Base-by-base conservation (phyloP, 2,113 vertebrate genomes). In the Notarius lentiginosus region DNA sequence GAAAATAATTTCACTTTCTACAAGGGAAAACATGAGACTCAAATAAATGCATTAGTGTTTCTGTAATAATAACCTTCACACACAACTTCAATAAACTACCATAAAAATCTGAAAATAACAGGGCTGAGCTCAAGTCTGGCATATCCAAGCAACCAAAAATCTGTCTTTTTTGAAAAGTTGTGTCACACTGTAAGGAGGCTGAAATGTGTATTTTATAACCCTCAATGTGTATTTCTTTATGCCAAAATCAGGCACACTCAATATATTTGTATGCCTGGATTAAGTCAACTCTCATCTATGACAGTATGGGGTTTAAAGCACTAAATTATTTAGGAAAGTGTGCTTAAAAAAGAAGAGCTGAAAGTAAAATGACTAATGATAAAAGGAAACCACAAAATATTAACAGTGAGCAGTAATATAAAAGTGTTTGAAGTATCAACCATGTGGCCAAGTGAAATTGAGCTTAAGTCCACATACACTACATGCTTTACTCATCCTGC, bases 401-500 rank as follows among this genome's bases (percentile, higher is more conserved):
- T 72, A 68, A 70, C 84, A 76, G 84, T 66, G 60, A 53, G 30
- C 0, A 27, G 58, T 30, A 86, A 83, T 73, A 83, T 86, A 20
- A 51, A 82, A 68, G 66, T 66, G 79, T 82, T 82, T 34, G 41
- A 58, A 56, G 60, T 75, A 34, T 49, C 20, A 82, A 60, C 15
- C 60, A 65, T 65, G 68, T 73, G 22, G 65, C 41, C 41, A 84
- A 76, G 65, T 47, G 49, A 66, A 82, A 53, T 77, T 27, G 5
- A 34, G n/a, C 79, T 82, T 70, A 88, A 79, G 24, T 15, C 87
- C 83, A 65, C 83, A 73, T 47, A 65, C 47, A 75, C 77, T 66
- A 85, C 65, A 73, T 88, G 82, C 30, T 77, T 85, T 66, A 83
- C 73, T 86, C 82, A 88, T 68, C 20, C 51, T 49, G 76, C 58